These are phyloP conservation scores for Hyla sarda DNA, from an alignment of 2,113 vertebrate species.

Conservation along the genomic window DNA sequence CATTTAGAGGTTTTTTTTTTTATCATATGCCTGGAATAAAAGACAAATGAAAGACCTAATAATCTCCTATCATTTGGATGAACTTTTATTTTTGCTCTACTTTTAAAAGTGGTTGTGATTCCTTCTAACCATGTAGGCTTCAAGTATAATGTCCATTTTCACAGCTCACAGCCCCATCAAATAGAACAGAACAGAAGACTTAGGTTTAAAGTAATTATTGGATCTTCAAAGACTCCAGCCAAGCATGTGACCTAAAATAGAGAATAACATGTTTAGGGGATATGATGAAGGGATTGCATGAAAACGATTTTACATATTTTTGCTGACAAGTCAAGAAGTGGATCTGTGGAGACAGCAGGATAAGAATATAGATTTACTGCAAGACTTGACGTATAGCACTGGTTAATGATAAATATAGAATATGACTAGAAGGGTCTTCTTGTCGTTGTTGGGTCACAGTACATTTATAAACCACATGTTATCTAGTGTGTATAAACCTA, in stretches of 20 bases:
- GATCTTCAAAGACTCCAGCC: not conserved
- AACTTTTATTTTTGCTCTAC: not conserved
- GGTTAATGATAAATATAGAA: conserved; percentile 28
- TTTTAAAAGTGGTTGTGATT: not conserved
- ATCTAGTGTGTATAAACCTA: not conserved
- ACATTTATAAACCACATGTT: not conserved
- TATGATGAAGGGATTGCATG: not conserved
- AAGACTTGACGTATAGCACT: conserved; percentile 9
- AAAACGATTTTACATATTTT: not conserved
- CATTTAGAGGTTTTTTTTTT: too few species aligned
- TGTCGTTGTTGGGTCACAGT: conserved; percentile 20
- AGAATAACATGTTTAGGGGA: too few species aligned
- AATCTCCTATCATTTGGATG: too few species aligned
- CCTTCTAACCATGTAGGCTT: not conserved
- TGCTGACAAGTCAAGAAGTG: not conserved
- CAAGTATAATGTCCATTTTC: not conserved
- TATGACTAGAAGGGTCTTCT: conserved; percentile 10
- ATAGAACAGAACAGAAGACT: not conserved
- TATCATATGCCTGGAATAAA: too few species aligned
- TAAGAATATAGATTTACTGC: not conserved
- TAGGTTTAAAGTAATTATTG: not conserved
- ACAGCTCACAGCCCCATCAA: not conserved
- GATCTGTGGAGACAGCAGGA: not conserved
- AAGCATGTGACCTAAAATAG: not conserved
- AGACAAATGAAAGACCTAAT: too few species aligned